Base-by-base conservation (phyloP, 2,888 invertebrate species). In the Barypeithes pellucidus region DNA sequence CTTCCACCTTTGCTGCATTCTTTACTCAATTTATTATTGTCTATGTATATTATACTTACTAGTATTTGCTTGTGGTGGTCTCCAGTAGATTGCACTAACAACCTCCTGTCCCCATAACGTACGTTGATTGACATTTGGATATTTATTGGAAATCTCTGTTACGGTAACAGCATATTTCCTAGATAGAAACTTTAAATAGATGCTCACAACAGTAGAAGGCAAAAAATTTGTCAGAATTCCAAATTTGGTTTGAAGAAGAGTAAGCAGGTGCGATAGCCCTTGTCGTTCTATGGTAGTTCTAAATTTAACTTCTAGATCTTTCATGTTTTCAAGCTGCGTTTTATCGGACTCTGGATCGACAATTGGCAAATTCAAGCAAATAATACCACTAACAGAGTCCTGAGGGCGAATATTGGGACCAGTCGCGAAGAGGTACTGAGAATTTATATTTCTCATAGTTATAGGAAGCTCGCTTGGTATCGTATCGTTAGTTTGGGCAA, bases 31-130 rank as follows among this genome's bases (percentile, higher is more conserved):
- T n/a, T n/a, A n/a, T n/a, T n/a, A n/a, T n/a, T n/a, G n/a, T n/a
- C n/a, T n/a, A n/a, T n/a, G n/a, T n/a, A n/a, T 36, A 3, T 69
- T 20, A 43, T 50, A 78, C 91, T 89, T 84, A 93, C 93, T 91
- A 76, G 92, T 92, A 84, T 93, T 93, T 66, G 93, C 92, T 84
- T 93, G 93, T 0, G 93, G 92, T 11, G 93, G 93, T 77, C 92
- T 87, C 92, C 92, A 93, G 80, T 92, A 93, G 66, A 93, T 86
- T 0, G 91, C 89, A 45, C 88, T 88, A 3, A 89, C 89, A 0
- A 93, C 88, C 8, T 89, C 88, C 75, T 92, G 91, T 0, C 92
- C 91, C 89, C 92, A 92, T 16, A 91, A 79, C 7, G 91, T 90
- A 1, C 87, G 88, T 75, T 90, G 87, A 3, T 85, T 85, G 77